Evolutionary conservation across 2,888 invertebrate species (phyloP).

Genomic region (Eristalis intricaria): DNA sequence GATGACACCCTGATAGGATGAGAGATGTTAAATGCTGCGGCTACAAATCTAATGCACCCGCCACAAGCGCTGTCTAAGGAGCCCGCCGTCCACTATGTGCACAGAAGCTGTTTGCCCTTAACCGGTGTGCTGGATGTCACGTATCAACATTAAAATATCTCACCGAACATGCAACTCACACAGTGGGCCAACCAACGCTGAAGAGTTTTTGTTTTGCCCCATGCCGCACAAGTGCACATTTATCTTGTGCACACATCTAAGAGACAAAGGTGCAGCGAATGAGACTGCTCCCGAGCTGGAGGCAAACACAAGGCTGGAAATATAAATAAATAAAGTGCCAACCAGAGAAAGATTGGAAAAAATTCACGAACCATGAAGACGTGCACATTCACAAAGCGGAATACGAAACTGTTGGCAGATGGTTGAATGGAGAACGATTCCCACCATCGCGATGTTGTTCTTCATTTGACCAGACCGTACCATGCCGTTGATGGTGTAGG

Average conservation of each 20-base stretch:
- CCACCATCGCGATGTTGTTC: conserved; percentile 48
- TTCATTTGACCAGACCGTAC: conserved; percentile 4
- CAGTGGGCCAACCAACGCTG: conserved; percentile 35
- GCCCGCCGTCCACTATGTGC: conserved; percentile 30
- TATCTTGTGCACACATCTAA: conserved; percentile 44
- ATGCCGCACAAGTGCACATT: conserved; percentile 59
- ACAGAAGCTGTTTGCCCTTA: conserved; percentile 64
- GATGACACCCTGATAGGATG: conserved; percentile 68
- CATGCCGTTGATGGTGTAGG: background rate
- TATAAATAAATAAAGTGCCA: conserved; percentile 70
- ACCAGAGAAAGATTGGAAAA: conserved; percentile 52
- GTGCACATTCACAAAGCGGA: background rate
- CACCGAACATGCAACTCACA: conserved; percentile 65
- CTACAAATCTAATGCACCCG: conserved; percentile 71
- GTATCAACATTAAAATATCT: conserved; percentile 71
- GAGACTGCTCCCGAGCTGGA: background rate
- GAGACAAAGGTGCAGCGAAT: conserved; percentile 61
- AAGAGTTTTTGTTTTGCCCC: conserved; percentile 5
- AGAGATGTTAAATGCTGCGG: conserved; percentile 68
- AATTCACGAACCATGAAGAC: conserved; percentile 49
- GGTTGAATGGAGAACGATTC: conserved; percentile 48
- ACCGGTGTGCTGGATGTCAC: conserved; percentile 47
- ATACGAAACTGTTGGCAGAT: conserved; percentile 37
- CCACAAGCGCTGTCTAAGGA: background rate
- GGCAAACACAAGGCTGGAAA: conserved; percentile 32